Base-by-base conservation (phyloP, 2,888 invertebrate genomes). In the Neelides folsomi region DNA sequence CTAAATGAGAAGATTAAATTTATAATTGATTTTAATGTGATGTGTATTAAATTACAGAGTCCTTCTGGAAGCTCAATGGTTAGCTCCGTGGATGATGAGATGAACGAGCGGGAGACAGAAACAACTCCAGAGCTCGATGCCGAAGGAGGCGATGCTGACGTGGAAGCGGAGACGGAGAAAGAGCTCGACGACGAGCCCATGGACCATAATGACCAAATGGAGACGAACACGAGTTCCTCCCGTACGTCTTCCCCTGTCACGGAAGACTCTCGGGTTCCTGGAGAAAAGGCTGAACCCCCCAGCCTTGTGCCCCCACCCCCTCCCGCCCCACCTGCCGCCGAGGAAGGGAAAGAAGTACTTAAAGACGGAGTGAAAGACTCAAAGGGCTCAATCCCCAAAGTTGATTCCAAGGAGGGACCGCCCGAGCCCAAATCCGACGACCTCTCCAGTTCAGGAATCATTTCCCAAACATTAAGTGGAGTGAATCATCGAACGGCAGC, bases 51-150 rank as follows among this genome's bases (percentile, higher is more conserved):
- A 46, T 59, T 64, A 10, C 61, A 66, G 67, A 88, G 87, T 72
- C 88, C 88, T 12, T 81, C 83, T 40, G 84, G 83, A 68, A 87
- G 86, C 68, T 77, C 86, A 55, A 86, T 86, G 67, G 86, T 86
- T 66, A 86, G 85, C 66, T 82, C 87, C 40, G 80, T 84, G 45
- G 83, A 84, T 68, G 78, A 78, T 55, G 77, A 77, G 56, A 69
- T 79, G 65, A 75, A 77, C 55, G 80, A 79, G 42, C 54, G 55
- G 49, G 65, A 65, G 42, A 51, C 50, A 15, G 63, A 64, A 35
- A 27, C 18, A 7, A 13, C 43, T 18, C 27, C 43, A 15, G 27
- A 27, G 27, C 27, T 27, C 27, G 57, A 58, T 51, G 39, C 40
- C 9, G 57, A 54, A 20, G 37, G 46, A 40, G 52, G 51, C 35